Conservation (phyloP, 2,888 invertebrate genomes). For the Drepanosiphum platanoidis region DNA sequence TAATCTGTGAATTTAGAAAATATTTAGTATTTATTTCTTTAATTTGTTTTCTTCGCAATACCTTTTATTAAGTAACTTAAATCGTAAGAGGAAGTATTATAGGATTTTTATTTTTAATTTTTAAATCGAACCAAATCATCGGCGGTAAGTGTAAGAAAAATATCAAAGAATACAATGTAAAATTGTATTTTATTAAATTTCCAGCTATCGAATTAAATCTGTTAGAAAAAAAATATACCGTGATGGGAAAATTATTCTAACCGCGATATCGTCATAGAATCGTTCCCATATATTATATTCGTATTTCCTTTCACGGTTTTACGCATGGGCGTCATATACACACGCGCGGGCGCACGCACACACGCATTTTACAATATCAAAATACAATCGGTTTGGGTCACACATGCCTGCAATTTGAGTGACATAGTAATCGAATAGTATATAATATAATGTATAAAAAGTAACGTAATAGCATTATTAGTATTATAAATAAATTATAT, state of each 20-base stretch:
- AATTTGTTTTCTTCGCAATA: too few species aligned
- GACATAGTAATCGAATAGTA: slow-evolving; percentile 38
- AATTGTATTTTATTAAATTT: slow-evolving; percentile 10
- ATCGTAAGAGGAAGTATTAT: too few species aligned
- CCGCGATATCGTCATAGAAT: slow-evolving; percentile 40
- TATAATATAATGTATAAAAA: background rate
- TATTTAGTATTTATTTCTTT: too few species aligned
- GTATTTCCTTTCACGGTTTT: slow-evolving; percentile 60
- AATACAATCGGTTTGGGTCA: slow-evolving; percentile 49
- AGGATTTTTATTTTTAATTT: too few species aligned
- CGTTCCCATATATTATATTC: slow-evolving; percentile 14
- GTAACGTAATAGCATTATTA: slow-evolving; percentile 42
- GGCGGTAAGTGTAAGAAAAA: background rate
- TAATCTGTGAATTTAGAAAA: background rate
- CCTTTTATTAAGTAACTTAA: too few species aligned
- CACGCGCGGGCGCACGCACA: background rate
- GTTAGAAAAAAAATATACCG: background rate
- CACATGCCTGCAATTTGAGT: slow-evolving; percentile 29
- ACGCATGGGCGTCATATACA: slow-evolving; percentile 48
- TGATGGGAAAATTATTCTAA: slow-evolving; percentile 52
- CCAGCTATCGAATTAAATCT: slow-evolving; percentile 36
- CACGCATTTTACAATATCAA: slow-evolving; percentile 16
- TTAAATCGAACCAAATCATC: background rate
- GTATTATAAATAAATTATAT: slow-evolving; percentile 19
- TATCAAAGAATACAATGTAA: background rate